A percentile compares a stretch with the other conserved stretches of the same genome.
Conservation (phyloP, 2,113 vertebrate species). For the Oncorhynchus nerka region DNA sequence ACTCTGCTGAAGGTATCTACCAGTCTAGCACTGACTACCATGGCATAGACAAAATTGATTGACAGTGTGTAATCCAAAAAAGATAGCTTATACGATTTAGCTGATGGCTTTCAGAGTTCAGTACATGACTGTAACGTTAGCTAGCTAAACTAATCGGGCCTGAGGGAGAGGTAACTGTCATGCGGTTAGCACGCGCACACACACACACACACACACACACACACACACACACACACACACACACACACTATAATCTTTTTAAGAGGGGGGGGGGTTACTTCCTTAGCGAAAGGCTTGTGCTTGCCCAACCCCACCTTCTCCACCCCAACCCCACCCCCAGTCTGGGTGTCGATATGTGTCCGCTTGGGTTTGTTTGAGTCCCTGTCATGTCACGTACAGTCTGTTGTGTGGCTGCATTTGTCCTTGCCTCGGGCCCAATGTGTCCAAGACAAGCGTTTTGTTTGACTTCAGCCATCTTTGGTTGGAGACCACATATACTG, state of each 20-base stretch:
- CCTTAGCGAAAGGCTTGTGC: background rate
- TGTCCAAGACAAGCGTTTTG: constrained; percentile 48
- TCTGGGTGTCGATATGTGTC: constrained; percentile 23
- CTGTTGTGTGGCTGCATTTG: constrained; percentile 23
- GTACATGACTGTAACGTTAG: too few species aligned
- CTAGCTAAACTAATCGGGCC: constrained; percentile 46
- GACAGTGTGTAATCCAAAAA: background rate
- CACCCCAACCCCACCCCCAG: background rate
- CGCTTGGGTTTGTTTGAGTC: too few species aligned
- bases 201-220: background rate
- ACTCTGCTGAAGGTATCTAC: too few species aligned
- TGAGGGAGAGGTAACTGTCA: constrained; percentile 17
- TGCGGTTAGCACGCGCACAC: background rate
- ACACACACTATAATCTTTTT: too few species aligned
- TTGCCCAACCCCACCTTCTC: too few species aligned
- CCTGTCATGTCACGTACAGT: constrained; percentile 50
- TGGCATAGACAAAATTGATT: too few species aligned
- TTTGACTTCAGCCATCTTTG: constrained; percentile 57
- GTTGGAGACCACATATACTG: too few species aligned
- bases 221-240: background rate
- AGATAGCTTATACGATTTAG: constrained; percentile 49
- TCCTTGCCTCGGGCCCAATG: constrained; percentile 52
- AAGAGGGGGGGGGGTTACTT: background rate
- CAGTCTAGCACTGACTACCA: too few species aligned
- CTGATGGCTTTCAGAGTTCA: constrained; percentile 15